Percentiles rank a stretch among this genome's conserved stretches.
Evolutionary conservation across 2,113 vertebrate species (phyloP).

Genomic region (Megalops atlanticus): DNA sequence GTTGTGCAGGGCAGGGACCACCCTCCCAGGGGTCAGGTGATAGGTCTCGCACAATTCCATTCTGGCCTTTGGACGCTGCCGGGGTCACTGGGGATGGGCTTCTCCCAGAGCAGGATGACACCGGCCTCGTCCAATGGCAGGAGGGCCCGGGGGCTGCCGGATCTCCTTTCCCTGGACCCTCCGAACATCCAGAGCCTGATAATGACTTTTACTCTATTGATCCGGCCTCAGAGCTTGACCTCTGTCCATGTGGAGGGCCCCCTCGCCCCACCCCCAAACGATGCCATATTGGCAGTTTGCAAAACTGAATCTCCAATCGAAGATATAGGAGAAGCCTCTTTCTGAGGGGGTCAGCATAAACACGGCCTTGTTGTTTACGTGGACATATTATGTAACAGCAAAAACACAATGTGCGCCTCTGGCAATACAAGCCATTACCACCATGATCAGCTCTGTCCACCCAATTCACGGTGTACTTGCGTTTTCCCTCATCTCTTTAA

Average conservation of each 20-base stretch:
- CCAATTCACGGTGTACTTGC: background rate
- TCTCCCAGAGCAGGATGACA: conserved; percentile 37
- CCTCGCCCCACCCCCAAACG: conserved; percentile 37
- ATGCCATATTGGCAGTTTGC: conserved; percentile 54
- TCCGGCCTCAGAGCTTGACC: conserved; percentile 54
- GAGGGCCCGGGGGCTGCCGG: conserved; percentile 37
- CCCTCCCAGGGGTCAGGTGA: conserved; percentile 58
- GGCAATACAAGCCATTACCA: background rate
- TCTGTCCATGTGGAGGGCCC: conserved; percentile 29
- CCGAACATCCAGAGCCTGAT: conserved; percentile 61
- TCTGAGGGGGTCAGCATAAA: conserved; percentile 24
- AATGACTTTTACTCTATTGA: conserved; percentile 68
- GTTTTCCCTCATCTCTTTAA: background rate
- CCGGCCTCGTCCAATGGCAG: conserved; percentile 46
- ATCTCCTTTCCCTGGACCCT: conserved; percentile 45
- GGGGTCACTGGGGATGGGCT: conserved; percentile 68
- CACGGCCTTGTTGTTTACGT: conserved; percentile 39
- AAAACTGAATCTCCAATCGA: conserved; percentile 54
- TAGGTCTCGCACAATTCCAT: conserved; percentile 63
- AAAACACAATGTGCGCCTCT: background rate
- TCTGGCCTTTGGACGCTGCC: conserved; percentile 53
- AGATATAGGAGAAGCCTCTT: conserved; percentile 39
- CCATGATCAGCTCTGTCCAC: background rate
- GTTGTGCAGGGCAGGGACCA: conserved; percentile 41
- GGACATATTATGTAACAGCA: conserved; percentile 53